phyloP scores from a whole-genome alignment of 2,888 invertebrate species.

The Ommatoiulus sabulosus region DNA sequence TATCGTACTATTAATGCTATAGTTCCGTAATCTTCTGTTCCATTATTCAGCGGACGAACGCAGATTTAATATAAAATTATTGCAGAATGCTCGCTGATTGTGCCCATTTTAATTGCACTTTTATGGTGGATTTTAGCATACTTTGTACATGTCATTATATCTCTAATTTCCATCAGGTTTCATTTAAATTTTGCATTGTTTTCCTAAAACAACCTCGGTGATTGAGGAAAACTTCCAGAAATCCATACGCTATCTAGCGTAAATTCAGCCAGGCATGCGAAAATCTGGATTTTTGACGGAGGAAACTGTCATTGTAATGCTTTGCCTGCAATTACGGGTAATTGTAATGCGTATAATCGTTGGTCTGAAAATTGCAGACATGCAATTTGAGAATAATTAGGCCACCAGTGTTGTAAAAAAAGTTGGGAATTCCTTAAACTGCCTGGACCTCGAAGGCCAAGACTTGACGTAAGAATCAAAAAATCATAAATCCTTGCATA shows the following conservation, averaged over 20 bases:
- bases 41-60: no score
- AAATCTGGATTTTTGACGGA: neutral
- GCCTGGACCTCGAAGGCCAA: neutral
- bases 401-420: neutral
- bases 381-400: neutral
- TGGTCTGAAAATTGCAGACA: neutral
- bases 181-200: no score
- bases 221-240: neutral
- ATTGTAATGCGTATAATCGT: neutral
- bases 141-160: no score
- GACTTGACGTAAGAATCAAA: neutral
- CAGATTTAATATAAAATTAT: no score
- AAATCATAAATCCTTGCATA: neutral
- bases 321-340: neutral
- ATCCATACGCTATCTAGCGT: neutral
- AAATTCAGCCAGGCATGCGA: neutral
- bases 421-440: neutral
- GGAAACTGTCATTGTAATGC: neutral
- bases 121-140: no score
- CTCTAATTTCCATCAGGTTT: no score
- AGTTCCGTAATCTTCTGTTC: no score
- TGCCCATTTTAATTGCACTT: no score
- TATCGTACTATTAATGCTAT: no score
- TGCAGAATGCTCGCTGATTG: no score
- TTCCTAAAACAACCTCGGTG: no score